Evolutionary conservation across 1,140 invertebrate genomes (phyloP).

Genomic region (Bilobella aurantiaca): DNA sequence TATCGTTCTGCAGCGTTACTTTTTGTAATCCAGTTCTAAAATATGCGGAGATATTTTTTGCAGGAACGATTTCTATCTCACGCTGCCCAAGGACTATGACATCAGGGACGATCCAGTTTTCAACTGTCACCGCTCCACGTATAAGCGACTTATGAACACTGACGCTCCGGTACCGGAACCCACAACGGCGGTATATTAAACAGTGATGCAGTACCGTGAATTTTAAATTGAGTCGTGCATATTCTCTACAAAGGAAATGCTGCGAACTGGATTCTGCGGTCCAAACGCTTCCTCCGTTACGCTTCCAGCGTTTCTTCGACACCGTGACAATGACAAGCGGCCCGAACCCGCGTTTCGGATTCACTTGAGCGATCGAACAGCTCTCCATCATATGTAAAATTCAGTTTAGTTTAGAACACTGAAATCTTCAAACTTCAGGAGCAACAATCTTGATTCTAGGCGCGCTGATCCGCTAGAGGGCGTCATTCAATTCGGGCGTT

Average conservation of each 20-base stretch:
- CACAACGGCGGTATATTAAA: constrained; percentile 20
- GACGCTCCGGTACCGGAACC: constrained; percentile 20
- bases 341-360: constrained; percentile 26
- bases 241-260: constrained; percentile 20
- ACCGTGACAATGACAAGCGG: constrained; percentile 12
- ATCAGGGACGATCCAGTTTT: constrained; percentile 27
- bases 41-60: background rate
- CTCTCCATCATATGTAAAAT: constrained; percentile 23
- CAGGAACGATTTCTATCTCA: constrained; percentile 30
- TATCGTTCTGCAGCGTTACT: background rate
- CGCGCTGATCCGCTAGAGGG: constrained; percentile 28
- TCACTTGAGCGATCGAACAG: constrained; percentile 26
- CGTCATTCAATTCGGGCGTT: constrained; percentile 20
- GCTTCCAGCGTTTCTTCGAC: constrained; percentile 9
- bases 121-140: constrained; percentile 21
- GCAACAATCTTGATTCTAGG: constrained; percentile 9
- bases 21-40: background rate
- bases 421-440: background rate
- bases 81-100: constrained; percentile 29
- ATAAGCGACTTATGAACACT: constrained; percentile 22
- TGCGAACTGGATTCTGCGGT: constrained; percentile 29
- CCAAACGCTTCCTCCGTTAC: constrained; percentile 1
- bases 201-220: too few species aligned
- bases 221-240: background rate
- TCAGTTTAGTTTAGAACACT: background rate